Evolutionary conservation across 2,113 vertebrate species (phyloP), one percentile per base, ranked within the genome.

Genomic region (Myotis brandtii): DNA sequence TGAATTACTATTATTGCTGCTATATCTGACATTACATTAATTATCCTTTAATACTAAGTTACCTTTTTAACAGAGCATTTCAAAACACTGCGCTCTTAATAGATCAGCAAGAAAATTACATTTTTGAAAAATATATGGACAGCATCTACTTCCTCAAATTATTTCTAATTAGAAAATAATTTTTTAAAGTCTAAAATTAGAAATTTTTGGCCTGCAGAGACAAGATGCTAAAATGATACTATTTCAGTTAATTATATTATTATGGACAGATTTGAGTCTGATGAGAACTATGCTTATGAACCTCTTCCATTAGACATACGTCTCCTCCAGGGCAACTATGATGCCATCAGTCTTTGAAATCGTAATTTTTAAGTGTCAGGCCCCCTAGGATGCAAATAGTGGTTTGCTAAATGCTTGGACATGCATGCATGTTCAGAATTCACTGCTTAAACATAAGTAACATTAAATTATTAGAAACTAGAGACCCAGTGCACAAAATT

Each of bases 41-140:
- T 91, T 96, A 93, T 54, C 54, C 77, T 93, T 91, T 89, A 96
- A 79, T 89, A 27, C 50, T 86, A 70, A 85, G 48, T 75, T 90
- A 50, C 25, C 34, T 72, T 92, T 88, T 89, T 67, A 91, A 30
- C 21, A 87, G 80, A 81, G 27, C 6, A 92, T 69, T 84, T 92
- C 34, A 84, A 89, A 76, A 90, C 72, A 87, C 1, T 84, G 7
- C 32, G 14, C n/a, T 76, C 80, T 75, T 66, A 92, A 32, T 32
- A 85, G 14, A 32, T 86, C 75, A 93, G 59, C 76, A 86, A 93
- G 56, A 96, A 96, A 94, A 93, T 21, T 86, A 37, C 1, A 86
- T 81, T 95, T 94, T 75, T 84, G 6, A 89, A 95, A 94, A 86
- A 82, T 67, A 10, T 46, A 85, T 20, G 20, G 62, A 27, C 32